phyloP scores from a whole-genome alignment of 1,140 invertebrate species.

The Drosophila grimshawi region DNA sequence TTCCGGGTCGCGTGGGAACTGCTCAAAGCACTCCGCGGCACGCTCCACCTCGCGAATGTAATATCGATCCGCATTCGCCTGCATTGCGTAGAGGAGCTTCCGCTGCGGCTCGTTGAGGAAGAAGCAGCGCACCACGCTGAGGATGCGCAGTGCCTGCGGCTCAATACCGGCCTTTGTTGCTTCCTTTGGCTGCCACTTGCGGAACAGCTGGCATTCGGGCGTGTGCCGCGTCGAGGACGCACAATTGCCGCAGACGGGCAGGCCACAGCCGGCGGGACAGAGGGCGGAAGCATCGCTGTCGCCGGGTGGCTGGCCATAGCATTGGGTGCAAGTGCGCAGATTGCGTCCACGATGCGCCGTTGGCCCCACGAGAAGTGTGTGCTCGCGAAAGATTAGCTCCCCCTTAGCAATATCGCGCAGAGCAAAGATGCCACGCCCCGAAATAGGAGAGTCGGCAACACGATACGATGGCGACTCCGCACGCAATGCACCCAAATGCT shows the following conservation, averaged over 20 bases:
- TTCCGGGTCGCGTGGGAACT: slow-evolving; percentile 86
- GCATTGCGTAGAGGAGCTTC: slow-evolving; percentile 86
- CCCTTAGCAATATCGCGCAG: slow-evolving; percentile 87
- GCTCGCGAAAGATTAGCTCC: slow-evolving; percentile 89
- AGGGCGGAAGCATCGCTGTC: slow-evolving; percentile 71
- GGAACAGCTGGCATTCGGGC: slow-evolving; percentile 87
- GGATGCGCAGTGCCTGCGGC: slow-evolving; percentile 85
- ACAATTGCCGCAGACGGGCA: slow-evolving; percentile 86
- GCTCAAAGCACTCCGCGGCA: slow-evolving; percentile 86
- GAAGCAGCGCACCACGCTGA: slow-evolving; percentile 87
- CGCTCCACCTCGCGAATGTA: slow-evolving; percentile 87
- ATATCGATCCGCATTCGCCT: slow-evolving; percentile 86
- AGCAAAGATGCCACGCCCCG: slow-evolving; percentile 89
- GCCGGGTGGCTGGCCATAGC: slow-evolving; percentile 62
- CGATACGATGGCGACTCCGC: slow-evolving; percentile 75
- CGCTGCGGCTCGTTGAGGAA: slow-evolving; percentile 86
- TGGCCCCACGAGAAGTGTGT: slow-evolving; percentile 88
- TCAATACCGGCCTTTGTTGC: slow-evolving; percentile 83
- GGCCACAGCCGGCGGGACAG: slow-evolving; percentile 84
- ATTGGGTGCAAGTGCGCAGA: slow-evolving; percentile 68
- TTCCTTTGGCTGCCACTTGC: slow-evolving; percentile 85
- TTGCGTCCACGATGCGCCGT: slow-evolving; percentile 66
- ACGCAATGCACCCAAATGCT: slow-evolving; percentile 64
- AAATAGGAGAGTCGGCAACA: slow-evolving; percentile 86
- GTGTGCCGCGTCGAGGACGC: slow-evolving; percentile 85